These are phyloP conservation scores for Neria commutata DNA, from an alignment of 2,888 invertebrate species.

Conservation along the genomic window DNA sequence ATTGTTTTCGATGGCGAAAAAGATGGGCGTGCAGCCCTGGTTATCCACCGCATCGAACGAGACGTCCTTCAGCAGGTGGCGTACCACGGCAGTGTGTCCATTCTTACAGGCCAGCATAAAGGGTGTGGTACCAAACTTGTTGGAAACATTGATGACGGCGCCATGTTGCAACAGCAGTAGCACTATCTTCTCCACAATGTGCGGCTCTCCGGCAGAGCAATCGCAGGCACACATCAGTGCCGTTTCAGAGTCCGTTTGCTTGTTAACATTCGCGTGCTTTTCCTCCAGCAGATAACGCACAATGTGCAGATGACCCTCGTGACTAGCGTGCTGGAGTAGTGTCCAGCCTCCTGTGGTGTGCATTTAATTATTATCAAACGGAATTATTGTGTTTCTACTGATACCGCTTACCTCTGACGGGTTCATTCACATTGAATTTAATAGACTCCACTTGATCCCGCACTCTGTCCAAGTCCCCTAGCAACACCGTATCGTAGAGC, in stretches of 20 bases:
- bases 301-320: conserved; percentile 45
- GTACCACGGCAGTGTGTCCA: conserved; percentile 48
- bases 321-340: conserved; percentile 48
- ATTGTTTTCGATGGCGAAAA: conserved; percentile 59
- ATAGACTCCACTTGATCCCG: conserved; percentile 38
- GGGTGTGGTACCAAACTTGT: conserved; percentile 57
- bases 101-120: conserved; percentile 58
- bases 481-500: conserved; percentile 39
- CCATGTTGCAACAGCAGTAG: conserved; percentile 45
- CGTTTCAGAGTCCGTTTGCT: conserved; percentile 49
- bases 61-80: conserved; percentile 45
- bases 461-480: conserved; percentile 41
- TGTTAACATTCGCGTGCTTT: conserved; percentile 48
- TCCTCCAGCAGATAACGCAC: conserved; percentile 47
- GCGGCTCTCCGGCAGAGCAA: conserved; percentile 33
- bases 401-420: conserved; percentile 32
- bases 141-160: conserved; percentile 53
- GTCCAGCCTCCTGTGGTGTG: conserved; percentile 36
- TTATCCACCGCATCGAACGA: conserved; percentile 57
- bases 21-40: conserved; percentile 56
- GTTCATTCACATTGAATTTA: conserved; percentile 36
- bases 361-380: not conserved
- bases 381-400: not conserved
- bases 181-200: conserved; percentile 43
- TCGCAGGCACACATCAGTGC: conserved; percentile 55